phyloP scores from a whole-genome alignment of 2,113 vertebrate species.

The Daphoenositta chrysoptera region DNA sequence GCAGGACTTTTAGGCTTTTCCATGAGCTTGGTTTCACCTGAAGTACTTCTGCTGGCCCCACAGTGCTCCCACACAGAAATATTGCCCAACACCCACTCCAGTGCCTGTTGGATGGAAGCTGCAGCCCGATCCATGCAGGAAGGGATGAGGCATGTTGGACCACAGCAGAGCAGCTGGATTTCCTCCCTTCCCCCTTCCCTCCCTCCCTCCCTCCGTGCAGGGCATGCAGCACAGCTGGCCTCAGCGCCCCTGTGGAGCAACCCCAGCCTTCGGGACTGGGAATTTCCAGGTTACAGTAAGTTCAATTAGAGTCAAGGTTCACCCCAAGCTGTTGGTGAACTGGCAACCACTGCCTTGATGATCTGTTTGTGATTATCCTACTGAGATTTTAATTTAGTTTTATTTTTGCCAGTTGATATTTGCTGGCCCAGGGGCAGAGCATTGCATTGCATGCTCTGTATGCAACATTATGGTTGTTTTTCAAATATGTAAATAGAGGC shows the following conservation, averaged over 20 bases:
- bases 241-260: rapidly evolving
- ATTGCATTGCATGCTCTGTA: not conserved
- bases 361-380: not conserved
- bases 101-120: rapidly evolving
- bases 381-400: not conserved
- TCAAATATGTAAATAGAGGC: not conserved
- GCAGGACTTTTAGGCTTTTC: not conserved
- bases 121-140: rapidly evolving
- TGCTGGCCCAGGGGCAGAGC: not conserved
- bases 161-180: rapidly evolving
- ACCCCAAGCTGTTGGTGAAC: not conserved
- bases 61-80: not conserved
- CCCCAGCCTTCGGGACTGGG: not conserved
- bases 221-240: rapidly evolving
- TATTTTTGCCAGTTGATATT: not conserved
- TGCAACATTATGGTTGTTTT: not conserved
- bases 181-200: not conserved
- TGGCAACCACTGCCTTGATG: not conserved
- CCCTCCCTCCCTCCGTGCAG: not conserved
- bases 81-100: rapidly evolving
- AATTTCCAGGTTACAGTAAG: not conserved
- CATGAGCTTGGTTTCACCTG: not conserved
- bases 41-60: not conserved
- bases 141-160: rapidly evolving
- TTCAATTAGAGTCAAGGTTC: not conserved